A percentile compares a stretch with the other conserved stretches of the same genome.
Conservation (phyloP, 2,888 invertebrate genomes). For the Polyommatus icarus region DNA sequence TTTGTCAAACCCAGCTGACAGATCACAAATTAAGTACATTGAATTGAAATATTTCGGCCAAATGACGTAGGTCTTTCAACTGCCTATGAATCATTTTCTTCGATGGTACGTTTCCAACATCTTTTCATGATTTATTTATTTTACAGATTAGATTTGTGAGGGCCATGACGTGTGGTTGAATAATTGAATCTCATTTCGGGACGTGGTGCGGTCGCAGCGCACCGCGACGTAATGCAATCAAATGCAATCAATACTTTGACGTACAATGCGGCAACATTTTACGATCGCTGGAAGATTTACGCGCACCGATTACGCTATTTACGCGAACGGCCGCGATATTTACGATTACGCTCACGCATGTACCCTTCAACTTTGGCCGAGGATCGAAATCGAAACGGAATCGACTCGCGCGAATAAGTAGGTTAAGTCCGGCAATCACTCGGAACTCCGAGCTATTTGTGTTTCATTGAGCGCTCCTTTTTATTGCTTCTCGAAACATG, state of each 20-base stretch:
- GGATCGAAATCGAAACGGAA: conserved; percentile 41
- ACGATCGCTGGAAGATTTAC: conserved; percentile 53
- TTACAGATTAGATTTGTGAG: not conserved
- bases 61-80: no score
- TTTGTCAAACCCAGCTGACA: no score
- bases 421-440: conserved; percentile 27
- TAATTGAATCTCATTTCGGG: conserved; percentile 56
- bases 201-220: conserved; percentile 54
- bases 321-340: conserved; percentile 60
- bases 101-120: not conserved
- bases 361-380: conserved; percentile 42
- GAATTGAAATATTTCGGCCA: no score
- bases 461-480: conserved; percentile 23
- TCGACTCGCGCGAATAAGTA: conserved; percentile 35
- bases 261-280: conserved; percentile 60
- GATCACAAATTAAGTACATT: no score
- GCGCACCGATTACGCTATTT: conserved; percentile 46
- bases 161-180: conserved; percentile 45
- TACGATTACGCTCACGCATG: conserved; percentile 65
- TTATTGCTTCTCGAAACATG: not conserved
- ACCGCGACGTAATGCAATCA: conserved; percentile 59
- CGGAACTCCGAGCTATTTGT: conserved; percentile 21
- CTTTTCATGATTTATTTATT: not conserved
- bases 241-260: conserved; percentile 67
- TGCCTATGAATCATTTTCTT: no score